A percentile compares a stretch with the other conserved stretches of the same genome.
Evolutionary conservation across 2,113 vertebrate species (phyloP).

Genomic region (Caracal caracal): DNA sequence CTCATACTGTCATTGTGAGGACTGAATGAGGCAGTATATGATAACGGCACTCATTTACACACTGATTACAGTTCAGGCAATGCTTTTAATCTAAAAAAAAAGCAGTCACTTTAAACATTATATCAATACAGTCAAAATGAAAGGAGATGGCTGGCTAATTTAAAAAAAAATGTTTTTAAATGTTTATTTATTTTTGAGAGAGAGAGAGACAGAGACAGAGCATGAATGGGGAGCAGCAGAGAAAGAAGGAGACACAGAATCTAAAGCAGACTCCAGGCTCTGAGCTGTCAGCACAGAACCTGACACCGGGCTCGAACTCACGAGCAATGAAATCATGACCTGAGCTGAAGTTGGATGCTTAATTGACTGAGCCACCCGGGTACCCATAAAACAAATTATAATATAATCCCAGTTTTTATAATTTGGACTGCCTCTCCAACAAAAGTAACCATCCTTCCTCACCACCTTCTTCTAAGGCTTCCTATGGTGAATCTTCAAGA

Average conservation of each 20-base stretch:
- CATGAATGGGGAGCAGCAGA: too few relatives aligned
- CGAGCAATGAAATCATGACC: too few relatives aligned
- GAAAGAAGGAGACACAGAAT: too few relatives aligned
- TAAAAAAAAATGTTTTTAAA: too few relatives aligned
- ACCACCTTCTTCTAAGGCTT: neutral
- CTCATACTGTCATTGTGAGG: neutral
- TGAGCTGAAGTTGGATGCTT: too few relatives aligned
- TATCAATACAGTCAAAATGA: neutral
- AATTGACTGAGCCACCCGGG: too few relatives aligned
- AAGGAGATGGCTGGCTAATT: neutral
- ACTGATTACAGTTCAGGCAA: neutral
- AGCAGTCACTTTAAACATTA: neutral
- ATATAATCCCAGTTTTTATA: neutral
- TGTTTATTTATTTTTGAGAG: too few relatives aligned
- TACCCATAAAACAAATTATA: neutral
- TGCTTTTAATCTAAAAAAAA: neutral
- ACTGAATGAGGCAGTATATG: neutral
- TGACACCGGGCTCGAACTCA: too few relatives aligned
- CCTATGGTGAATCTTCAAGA: neutral
- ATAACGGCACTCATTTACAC: neutral
- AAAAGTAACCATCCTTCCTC: neutral
- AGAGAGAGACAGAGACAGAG: too few relatives aligned
- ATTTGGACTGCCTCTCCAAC: neutral
- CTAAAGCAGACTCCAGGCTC: too few relatives aligned
- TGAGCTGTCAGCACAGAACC: too few relatives aligned